Evolutionary conservation across 2,888 invertebrate genomes (phyloP).

Genomic region (Trisateles emortualis): DNA sequence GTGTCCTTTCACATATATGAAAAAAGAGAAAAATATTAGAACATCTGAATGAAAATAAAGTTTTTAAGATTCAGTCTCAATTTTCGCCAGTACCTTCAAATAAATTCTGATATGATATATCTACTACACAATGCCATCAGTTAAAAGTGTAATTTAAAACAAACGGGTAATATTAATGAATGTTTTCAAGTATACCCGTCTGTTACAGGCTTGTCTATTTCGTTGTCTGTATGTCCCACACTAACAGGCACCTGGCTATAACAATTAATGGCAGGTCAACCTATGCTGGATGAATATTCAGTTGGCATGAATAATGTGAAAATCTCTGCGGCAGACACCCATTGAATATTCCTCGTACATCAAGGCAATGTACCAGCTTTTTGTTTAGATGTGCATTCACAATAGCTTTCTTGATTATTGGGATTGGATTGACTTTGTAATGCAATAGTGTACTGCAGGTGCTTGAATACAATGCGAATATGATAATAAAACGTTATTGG

Average conservation of each 20-base stretch:
- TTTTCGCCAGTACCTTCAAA: no score
- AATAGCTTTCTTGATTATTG: conserved; percentile 53
- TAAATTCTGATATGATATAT: no score
- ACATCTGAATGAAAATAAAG: no score
- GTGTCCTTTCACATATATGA: no score
- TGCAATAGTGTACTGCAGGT: conserved; percentile 3
- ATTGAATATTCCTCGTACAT: conserved; percentile 73
- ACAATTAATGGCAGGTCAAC: conserved; percentile 81
- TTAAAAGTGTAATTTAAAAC: no score
- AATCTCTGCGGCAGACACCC: conserved; percentile 68
- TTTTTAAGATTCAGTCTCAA: no score
- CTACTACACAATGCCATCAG: no score
- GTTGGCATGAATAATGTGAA: conserved; percentile 77
- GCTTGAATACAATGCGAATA: not conserved
- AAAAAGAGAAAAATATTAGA: no score
- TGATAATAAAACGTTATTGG: not conserved
- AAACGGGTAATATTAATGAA: no score
- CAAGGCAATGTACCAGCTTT: conserved; percentile 57
- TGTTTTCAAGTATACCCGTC: not conserved
- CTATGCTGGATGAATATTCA: conserved; percentile 81
- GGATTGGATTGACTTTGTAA: conserved; percentile 33
- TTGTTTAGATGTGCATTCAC: conserved; percentile 64
- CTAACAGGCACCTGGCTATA: conserved; percentile 68
- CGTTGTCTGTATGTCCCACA: conserved; percentile 43
- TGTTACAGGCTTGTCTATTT: conserved; percentile 4